Base-by-base conservation (phyloP, 1,140 invertebrate genomes). In the Phocides pigmalion region DNA sequence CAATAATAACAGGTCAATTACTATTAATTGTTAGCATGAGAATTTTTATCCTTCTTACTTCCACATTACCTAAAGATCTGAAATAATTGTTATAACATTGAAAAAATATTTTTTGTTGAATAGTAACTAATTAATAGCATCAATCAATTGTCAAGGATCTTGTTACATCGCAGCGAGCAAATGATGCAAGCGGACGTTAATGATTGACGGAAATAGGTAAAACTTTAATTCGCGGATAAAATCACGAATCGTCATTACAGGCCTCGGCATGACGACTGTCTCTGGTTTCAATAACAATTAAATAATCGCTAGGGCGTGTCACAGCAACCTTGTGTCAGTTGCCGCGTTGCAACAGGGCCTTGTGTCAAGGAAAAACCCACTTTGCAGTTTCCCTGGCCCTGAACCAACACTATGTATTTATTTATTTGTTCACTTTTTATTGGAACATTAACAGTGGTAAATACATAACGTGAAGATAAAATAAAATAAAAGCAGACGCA, bases 311-410 rank as follows among this genome's bases (percentile, higher is more conserved):
- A 88, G 85, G 88, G 88, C 88, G 84, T 91, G 82, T 90, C 86
- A 76, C 66, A 17, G 68, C 67, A 81, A 88, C 86, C 88, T 90
- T 89, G 88, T 87, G 72, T 81, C 84, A 68, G 80, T 84, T 83
- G 85, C 77, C 71, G 76, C 73, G 82, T 87, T 89, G 82, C 85
- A 88, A 87, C 87, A 89, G 80, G 76, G 83, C 81, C 82, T 81
- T 74, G 84, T 89, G 88, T 90, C 88, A 90, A 90, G 88, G 88
- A 84, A 87, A 90, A 88, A 81, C 81, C 84, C 74, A 89, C 81
- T 87, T 89, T 80, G 66, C 87, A 84, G 84, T 90, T 90, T 90
- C 87, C 88, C 85, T 84, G 82, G 79, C 88, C 82, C 76, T 83
- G 80, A 82, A 81, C 68, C 53, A 19, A 59, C 64, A 50, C 71